Percentiles rank a stretch among this genome's conserved stretches.
Conservation (phyloP, 2,113 vertebrate species). For the Centrocercus urophasianus region DNA sequence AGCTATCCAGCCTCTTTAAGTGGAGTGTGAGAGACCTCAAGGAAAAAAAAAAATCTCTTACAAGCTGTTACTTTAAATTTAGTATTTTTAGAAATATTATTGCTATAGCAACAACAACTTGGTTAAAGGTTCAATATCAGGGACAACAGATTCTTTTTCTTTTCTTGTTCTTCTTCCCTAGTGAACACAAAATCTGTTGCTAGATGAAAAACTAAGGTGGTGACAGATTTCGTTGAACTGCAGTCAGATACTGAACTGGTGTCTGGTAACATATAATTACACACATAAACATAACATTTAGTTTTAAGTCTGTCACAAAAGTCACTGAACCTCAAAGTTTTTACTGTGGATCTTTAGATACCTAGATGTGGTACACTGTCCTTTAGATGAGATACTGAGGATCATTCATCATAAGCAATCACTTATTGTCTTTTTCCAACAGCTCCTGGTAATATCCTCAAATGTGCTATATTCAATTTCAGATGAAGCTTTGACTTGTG, state of each 20-base stretch:
- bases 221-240: background rate
- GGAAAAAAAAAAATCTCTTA: background rate
- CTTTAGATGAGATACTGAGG: background rate
- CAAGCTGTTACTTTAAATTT: background rate
- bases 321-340: background rate
- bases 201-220: background rate
- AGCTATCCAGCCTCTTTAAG: background rate
- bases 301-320: background rate
- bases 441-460: background rate
- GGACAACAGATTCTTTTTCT: background rate
- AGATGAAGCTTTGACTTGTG: background rate
- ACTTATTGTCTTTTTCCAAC: background rate
- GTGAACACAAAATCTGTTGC: background rate
- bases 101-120: slow-evolving; percentile 24
- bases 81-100: background rate
- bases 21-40: background rate
- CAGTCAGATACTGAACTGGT: background rate
- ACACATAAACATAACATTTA: background rate
- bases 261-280: background rate
- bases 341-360: background rate
- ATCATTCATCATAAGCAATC: background rate
- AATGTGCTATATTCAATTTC: background rate
- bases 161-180: background rate
- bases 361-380: background rate
- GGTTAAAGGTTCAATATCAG: background rate